These are phyloP conservation scores for Callospermophilus lateralis DNA, from an alignment of 2,113 vertebrate species.

Conservation along the genomic window DNA sequence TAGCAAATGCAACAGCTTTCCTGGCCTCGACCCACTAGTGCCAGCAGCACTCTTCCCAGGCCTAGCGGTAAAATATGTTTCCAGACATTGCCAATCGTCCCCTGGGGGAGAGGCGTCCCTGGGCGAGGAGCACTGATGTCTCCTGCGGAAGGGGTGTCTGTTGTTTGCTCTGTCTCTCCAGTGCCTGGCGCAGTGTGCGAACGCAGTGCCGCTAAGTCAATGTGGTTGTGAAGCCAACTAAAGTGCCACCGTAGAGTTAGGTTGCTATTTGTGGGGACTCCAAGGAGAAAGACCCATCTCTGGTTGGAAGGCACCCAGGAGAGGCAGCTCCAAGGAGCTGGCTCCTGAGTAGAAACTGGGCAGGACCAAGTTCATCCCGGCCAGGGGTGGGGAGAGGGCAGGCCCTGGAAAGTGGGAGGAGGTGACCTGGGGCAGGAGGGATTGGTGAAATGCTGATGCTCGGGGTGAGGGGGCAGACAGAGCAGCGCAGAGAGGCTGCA, in stretches of 20 bases:
- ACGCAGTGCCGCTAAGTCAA: background rate
- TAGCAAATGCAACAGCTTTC: background rate
- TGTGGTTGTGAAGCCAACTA: background rate
- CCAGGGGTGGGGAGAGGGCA: background rate
- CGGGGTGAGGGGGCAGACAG: no score
- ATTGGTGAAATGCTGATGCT: background rate
- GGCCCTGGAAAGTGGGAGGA: background rate
- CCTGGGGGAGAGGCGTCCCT: fast-evolving
- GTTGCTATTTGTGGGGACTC: background rate
- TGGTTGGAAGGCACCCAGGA: background rate
- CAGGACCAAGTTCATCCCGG: background rate
- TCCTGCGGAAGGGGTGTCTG: background rate
- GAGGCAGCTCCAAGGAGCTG: background rate
- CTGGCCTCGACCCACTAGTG: background rate
- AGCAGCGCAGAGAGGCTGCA: background rate
- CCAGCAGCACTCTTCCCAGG: background rate
- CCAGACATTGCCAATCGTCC: background rate
- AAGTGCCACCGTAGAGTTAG: background rate
- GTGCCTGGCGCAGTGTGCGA: background rate
- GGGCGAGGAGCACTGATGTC: background rate
- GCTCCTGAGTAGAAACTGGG: background rate
- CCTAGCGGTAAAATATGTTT: background rate
- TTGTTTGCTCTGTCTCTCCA: background rate
- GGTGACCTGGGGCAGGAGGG: fast-evolving
- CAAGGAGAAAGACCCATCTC: background rate